Evolutionary conservation across 1,140 invertebrate genomes (phyloP).

Genomic region (Microplitis mediator): DNA sequence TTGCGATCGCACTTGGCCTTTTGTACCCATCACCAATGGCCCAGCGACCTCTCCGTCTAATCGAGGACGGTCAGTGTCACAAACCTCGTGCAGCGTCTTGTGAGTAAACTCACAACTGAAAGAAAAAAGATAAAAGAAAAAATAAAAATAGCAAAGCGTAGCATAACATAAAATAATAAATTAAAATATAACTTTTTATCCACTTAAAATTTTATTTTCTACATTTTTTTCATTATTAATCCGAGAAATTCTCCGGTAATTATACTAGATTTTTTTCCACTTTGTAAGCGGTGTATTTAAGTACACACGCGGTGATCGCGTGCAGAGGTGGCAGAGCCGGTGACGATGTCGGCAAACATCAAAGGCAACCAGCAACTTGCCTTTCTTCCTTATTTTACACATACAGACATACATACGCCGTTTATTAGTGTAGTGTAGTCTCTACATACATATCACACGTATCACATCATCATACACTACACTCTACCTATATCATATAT

Average conservation of each 20-base stretch:
- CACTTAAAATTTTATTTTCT: not conserved
- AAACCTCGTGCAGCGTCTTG: constrained; percentile 7
- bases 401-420: not conserved
- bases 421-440: not conserved
- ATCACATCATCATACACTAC: too few relatives aligned
- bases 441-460: too few relatives aligned
- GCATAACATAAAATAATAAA: too few relatives aligned
- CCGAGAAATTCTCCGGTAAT: not conserved
- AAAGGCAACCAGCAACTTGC: constrained; percentile 24
- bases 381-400: constrained; percentile 12
- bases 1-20: constrained; percentile 27
- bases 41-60: constrained; percentile 17
- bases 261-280: constrained; percentile 7
- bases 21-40: constrained; percentile 21
- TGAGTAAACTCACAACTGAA: not conserved
- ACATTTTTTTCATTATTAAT: not conserved
- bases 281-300: constrained; percentile 9
- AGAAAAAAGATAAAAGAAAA: not conserved
- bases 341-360: constrained; percentile 29
- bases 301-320: constrained; percentile 20
- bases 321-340: constrained; percentile 28
- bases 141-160: not conserved
- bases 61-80: constrained; percentile 29
- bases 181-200: too few relatives aligned
- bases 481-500: too few relatives aligned